Evolutionary conservation across 2,113 vertebrate genomes (phyloP).

Genomic region (Caranx melampygus): DNA sequence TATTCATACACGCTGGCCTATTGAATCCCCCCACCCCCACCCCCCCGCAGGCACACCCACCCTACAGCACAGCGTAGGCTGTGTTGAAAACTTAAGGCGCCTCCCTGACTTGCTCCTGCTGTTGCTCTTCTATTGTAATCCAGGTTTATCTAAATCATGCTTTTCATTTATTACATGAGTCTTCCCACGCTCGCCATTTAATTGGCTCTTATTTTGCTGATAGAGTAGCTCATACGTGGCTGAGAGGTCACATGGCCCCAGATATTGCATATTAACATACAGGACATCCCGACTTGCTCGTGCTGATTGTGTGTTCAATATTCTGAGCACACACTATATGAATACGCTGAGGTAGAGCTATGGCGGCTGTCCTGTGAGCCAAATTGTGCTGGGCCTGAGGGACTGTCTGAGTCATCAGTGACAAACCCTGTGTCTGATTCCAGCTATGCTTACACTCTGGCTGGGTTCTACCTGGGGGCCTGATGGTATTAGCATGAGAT

Average conservation of each 20-base stretch:
- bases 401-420: constrained; percentile 73
- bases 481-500: constrained; percentile 64
- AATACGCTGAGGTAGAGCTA: constrained; percentile 69
- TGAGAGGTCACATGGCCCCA: constrained; percentile 16
- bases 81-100: constrained; percentile 32
- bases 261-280: constrained; percentile 47
- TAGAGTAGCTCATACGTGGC: constrained; percentile 28
- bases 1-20: constrained; percentile 59
- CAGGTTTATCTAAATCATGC: constrained; percentile 20
- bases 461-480: constrained; percentile 50
- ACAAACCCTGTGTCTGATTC: constrained; percentile 66
- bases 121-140: constrained; percentile 8
- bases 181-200: constrained; percentile 26
- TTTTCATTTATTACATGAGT: constrained; percentile 30
- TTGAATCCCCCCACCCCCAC: constrained; percentile 39
- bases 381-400: constrained; percentile 76
- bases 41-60: background rate
- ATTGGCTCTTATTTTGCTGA: constrained; percentile 37
- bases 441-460: constrained; percentile 53
- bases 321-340: constrained; percentile 56
- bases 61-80: constrained; percentile 6
- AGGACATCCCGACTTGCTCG: constrained; percentile 22
- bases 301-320: constrained; percentile 51
- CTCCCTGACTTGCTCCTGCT: constrained; percentile 20
- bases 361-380: constrained; percentile 63